phyloP scores from a whole-genome alignment of 2,888 invertebrate species.

The Habroteleia sp. region DNA sequence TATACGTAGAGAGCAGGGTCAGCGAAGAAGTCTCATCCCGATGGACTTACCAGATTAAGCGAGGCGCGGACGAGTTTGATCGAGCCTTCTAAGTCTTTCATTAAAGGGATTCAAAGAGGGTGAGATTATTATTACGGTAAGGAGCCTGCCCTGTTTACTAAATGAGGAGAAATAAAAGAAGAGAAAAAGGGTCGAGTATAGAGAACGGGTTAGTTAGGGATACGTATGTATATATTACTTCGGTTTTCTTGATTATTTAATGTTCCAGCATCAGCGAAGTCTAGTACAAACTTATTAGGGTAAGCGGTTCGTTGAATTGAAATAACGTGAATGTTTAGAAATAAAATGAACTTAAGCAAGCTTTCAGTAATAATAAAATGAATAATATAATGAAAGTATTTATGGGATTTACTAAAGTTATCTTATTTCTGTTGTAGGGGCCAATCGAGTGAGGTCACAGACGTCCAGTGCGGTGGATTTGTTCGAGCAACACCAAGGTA shows the following conservation, averaged over 20 bases:
- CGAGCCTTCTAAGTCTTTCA: conserved; percentile 81
- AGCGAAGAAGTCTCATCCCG: conserved; percentile 71
- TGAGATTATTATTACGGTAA: conserved; percentile 78
- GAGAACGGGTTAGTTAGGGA: conserved; percentile 65
- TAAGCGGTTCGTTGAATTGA: conserved; percentile 57
- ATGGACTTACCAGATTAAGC: conserved; percentile 79
- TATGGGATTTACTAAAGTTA: background rate
- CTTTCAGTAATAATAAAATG: background rate
- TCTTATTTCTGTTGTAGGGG: conserved; percentile 85
- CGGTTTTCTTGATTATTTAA: conserved; percentile 44
- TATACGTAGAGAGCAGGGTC: conserved; percentile 59
- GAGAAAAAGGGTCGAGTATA: conserved; percentile 70
- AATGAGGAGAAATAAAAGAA: conserved; percentile 73
- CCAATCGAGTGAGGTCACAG: conserved; percentile 87
- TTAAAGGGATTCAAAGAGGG: conserved; percentile 75
- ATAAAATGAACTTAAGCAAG: background rate
- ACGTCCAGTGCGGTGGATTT: conserved; percentile 90
- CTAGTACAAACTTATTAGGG: conserved; percentile 62
- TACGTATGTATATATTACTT: conserved; percentile 46
- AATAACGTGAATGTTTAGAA: conserved; percentile 34
- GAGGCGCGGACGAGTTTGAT: conserved; percentile 78
- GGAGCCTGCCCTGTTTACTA: conserved; percentile 77
- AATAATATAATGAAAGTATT: conserved; percentile 1
- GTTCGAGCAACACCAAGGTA: conserved; percentile 98
- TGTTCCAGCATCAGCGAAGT: conserved; percentile 54